Evolutionary conservation across 2,113 vertebrate genomes (phyloP).

Genomic region (Passerina amoena): DNA sequence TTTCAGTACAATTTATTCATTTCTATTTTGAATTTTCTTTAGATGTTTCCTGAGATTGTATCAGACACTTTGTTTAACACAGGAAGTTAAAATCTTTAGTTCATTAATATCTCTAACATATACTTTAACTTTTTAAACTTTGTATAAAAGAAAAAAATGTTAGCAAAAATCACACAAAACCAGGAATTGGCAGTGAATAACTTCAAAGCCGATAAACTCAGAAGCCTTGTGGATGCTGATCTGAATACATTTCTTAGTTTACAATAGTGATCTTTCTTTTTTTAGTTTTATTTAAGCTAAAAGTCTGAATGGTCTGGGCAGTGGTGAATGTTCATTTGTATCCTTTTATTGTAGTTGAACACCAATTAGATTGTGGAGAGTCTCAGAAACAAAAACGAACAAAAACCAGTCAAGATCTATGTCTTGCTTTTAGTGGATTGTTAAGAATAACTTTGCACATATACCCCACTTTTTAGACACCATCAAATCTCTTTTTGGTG

Average conservation of each 20-base stretch:
- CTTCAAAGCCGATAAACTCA: conserved; percentile 73
- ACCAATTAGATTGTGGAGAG: conserved; percentile 79
- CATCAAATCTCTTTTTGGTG: conserved; percentile 70
- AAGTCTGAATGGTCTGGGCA: conserved; percentile 89
- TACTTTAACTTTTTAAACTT: conserved; percentile 47
- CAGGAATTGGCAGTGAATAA: conserved; percentile 45
- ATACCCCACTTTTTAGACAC: conserved; percentile 70
- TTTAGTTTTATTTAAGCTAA: conserved; percentile 76
- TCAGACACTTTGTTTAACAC: conserved; percentile 44
- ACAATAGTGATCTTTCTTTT: conserved; percentile 76
- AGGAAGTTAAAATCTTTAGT: conserved; percentile 37
- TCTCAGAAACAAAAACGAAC: conserved; percentile 66
- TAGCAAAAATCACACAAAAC: neutral
- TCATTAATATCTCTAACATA: conserved; percentile 48
- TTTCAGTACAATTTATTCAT: conserved; percentile 43
- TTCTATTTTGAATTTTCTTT: conserved; percentile 67
- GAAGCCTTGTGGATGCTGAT: conserved; percentile 84
- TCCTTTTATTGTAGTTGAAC: conserved; percentile 77
- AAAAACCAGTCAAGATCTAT: conserved; percentile 75
- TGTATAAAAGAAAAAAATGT: conserved; percentile 40
- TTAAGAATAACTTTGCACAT: conserved; percentile 84
- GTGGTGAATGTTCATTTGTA: conserved; percentile 92
- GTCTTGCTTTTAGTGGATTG: conserved; percentile 81
- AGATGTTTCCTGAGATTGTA: conserved; percentile 70
- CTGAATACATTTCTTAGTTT: conserved; percentile 81